phyloP scores from a whole-genome alignment of 2,113 vertebrate genomes.

The Phrynosoma blainvillii region DNA sequence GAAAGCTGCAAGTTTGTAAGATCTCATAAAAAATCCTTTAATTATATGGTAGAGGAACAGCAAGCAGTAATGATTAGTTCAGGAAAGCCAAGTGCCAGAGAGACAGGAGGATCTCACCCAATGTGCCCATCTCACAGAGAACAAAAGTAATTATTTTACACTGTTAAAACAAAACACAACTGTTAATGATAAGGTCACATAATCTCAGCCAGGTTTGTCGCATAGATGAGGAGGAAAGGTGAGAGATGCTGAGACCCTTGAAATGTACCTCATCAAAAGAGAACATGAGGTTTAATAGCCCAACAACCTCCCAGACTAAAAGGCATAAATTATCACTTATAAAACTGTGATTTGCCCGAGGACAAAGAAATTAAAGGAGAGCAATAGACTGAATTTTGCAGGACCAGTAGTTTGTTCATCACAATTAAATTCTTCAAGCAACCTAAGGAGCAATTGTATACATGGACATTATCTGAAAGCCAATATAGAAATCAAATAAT shows the following conservation, averaged over 20 bases:
- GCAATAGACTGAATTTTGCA: no score
- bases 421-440: no score
- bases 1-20: no score
- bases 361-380: no score
- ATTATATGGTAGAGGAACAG: background rate
- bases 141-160: background rate
- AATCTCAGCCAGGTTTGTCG: background rate
- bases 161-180: background rate
- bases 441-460: no score
- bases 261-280: constrained; percentile 63
- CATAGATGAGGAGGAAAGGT: constrained; percentile 26
- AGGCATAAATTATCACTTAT: constrained; percentile 68
- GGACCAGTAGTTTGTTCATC: no score
- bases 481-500: no score
- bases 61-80: background rate
- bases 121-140: background rate
- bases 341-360: constrained; percentile 50
- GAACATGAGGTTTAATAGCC: constrained; percentile 67
- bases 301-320: constrained; percentile 68
- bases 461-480: no score
- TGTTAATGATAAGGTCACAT: background rate
- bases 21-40: background rate
- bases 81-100: background rate
- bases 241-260: constrained; percentile 46
- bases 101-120: background rate